Conservation (phyloP, 2,888 invertebrate genomes). For the Synanthedon formicaeformis region DNA sequence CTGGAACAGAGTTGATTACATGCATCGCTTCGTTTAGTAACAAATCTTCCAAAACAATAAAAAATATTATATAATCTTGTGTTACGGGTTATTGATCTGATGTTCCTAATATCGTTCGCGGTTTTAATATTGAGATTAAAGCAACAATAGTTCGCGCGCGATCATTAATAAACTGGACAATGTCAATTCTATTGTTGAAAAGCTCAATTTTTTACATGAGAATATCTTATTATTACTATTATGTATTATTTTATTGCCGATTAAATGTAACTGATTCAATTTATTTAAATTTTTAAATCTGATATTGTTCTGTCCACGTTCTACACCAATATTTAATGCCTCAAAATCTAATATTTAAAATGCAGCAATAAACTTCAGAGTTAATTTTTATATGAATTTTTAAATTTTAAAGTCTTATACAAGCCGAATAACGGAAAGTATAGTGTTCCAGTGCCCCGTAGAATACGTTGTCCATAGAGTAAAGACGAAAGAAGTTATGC, state of each 20-base stretch:
- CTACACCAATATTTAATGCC: constrained; percentile 44
- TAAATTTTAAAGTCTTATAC: constrained; percentile 49
- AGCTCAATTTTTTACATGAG: constrained; percentile 62
- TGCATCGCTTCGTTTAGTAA: constrained; percentile 47
- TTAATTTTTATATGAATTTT: constrained; percentile 58
- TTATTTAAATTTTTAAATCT: constrained; percentile 30
- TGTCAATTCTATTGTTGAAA: constrained; percentile 66
- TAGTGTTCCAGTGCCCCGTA: constrained; percentile 64
- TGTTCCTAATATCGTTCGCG: constrained; percentile 62
- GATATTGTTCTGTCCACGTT: constrained; percentile 56
- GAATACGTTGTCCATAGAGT: constrained; percentile 65
- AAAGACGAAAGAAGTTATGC: constrained; percentile 64
- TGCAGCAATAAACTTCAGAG: constrained; percentile 54
- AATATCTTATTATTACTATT: constrained; percentile 34
- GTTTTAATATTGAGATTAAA: constrained; percentile 29
- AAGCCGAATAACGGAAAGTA: constrained; percentile 55
- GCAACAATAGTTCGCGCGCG: constrained; percentile 38
- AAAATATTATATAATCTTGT: constrained; percentile 38
- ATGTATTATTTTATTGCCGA: constrained; percentile 18
- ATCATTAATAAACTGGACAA: constrained; percentile 32
- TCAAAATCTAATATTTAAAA: constrained; percentile 34
- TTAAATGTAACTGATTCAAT: constrained; percentile 27
- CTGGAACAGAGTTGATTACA: constrained; percentile 41
- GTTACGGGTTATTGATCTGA: constrained; percentile 68
- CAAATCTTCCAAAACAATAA: constrained; percentile 61